Evolutionary conservation across 92 coral and sea anemone species (phyloP), one percentile per base, ranked within the genome.

Genomic region (Pocillopora grandis): DNA sequence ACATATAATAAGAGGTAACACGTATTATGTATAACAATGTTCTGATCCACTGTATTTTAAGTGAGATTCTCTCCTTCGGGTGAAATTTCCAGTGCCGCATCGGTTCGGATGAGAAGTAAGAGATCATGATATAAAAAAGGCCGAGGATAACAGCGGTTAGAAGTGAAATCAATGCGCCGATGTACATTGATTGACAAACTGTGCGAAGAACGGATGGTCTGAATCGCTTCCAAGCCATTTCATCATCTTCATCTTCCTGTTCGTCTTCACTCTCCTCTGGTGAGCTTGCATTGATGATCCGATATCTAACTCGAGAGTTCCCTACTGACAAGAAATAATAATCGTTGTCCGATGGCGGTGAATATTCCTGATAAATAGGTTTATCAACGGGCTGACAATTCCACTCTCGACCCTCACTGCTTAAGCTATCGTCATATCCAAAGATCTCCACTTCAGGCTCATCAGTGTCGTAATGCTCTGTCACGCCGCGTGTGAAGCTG

Each of bases 331-430:
- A 42, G 3, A 42, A 6, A 42, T 42, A 2, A 42, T 42, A 6
- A 2, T 42, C 49, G 49, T 42, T 6, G 4, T 42, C 49, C 49
- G 3, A 2, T 42, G 49, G 49, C 49, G 49, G 49, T 42, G 49
- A 42, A 42, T 76, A 76, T 72, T 72, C 77, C 56, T 72, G 70
- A 67, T 77, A 77, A 59, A 77, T 77, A 0, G 61, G 49, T 48
- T 79, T 75, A 80, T 67, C 76, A 19, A 71, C 84, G 23, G 84
- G 84, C 3, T 33, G 62, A 20, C 48, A 68, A 67, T 80, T 19
- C 84, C 84, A 80, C 21, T 80, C 84, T 18, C 65, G 76, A 20
- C 76, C 84, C 21, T 75, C 68, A n/a, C 84, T 66, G 1, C 55
- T 75, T 15, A 80, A 10, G 55, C 63, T 27, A 80, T 49, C 20